Percentiles rank a stretch among this genome's conserved stretches.
Conservation (phyloP, 2,888 invertebrate species). For the Heliconius sara region DNA sequence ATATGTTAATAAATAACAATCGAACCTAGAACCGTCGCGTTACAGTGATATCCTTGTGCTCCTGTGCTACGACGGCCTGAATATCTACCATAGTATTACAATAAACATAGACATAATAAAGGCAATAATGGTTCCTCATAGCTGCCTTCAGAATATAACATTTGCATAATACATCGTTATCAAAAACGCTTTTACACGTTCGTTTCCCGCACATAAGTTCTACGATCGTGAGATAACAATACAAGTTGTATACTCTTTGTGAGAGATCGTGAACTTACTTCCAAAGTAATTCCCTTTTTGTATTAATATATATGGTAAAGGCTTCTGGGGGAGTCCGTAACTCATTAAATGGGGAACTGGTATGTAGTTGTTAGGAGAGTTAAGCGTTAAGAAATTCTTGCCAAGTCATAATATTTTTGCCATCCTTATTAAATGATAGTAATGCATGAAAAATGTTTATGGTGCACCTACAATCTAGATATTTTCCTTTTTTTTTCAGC, state of each 20-base stretch:
- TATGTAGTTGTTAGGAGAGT: constrained; percentile 28
- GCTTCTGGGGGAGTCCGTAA: constrained; percentile 41
- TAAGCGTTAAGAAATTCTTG: background rate
- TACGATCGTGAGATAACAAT: constrained; percentile 37
- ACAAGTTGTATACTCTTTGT: constrained; percentile 38
- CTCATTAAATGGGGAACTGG: constrained; percentile 46
- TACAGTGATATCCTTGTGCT: background rate
- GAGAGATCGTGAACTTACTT: constrained; percentile 43
- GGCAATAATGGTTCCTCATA: constrained; percentile 27
- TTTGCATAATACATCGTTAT: constrained; percentile 38
- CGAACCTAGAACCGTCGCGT: background rate
- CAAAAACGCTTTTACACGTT: constrained; percentile 33
- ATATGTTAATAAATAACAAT: background rate
- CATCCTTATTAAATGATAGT: background rate
- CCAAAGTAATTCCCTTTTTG: constrained; percentile 45
- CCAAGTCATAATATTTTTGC: background rate
- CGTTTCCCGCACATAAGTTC: constrained; percentile 33
- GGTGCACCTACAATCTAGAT: no score
- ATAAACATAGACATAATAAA: constrained; percentile 4
- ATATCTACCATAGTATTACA: constrained; percentile 7
- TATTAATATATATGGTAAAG: constrained; percentile 39
- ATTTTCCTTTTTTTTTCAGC: no score
- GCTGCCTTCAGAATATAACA: constrained; percentile 19
- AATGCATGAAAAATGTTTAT: no score
- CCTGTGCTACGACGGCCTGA: background rate